Evolutionary conservation across 2,888 invertebrate species (phyloP), one percentile per base, ranked within the genome.

Genomic region (Acanthopleura granulata): DNA sequence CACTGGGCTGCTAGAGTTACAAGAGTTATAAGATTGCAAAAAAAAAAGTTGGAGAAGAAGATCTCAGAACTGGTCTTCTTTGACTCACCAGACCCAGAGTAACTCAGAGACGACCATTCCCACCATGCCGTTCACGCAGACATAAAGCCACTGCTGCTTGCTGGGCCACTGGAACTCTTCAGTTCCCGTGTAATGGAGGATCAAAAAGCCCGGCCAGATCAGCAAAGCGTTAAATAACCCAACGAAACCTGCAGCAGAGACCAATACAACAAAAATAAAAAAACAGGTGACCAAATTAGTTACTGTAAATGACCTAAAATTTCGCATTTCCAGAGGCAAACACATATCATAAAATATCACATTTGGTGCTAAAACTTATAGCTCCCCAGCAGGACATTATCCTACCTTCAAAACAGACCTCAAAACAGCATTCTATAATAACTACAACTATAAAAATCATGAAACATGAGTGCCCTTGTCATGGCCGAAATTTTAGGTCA

Each of bases 31-130:
- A n/a, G n/a, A n/a, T n/a, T n/a, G n/a, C n/a, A n/a, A n/a, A n/a
- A n/a, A n/a, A n/a, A n/a, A n/a, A n/a, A n/a, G n/a, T n/a, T n/a
- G n/a, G n/a, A n/a, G n/a, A n/a, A n/a, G n/a, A n/a, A n/a, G n/a
- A n/a, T n/a, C n/a, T n/a, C n/a, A n/a, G 9, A 3, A 40, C 4
- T 40, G 9, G 40, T 40, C 40, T 3, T 40, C 6, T 57, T 4
- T 66, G 18, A 79, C 93, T 91, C 91, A 96, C 95, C 97, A 97
- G 69, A 98, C 92, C 97, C 97, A 98, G 71, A 98, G 91, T 49
- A 96, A 94, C 92, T 98, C 97, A 0, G 96, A 95, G 69, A 98
- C 92, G 74, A 98, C 95, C 27, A 97, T 97, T 74, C 97, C 97
- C 79, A 98, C 92, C 25, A 97, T 92, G 61, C 97, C 97, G 91